A percentile compares a stretch with the other conserved stretches of the same genome.
These are phyloP conservation scores for Anguilla pacifica DNA, from an alignment of 2,797 vertebrate genomes.

Conservation along the genomic window DNA sequence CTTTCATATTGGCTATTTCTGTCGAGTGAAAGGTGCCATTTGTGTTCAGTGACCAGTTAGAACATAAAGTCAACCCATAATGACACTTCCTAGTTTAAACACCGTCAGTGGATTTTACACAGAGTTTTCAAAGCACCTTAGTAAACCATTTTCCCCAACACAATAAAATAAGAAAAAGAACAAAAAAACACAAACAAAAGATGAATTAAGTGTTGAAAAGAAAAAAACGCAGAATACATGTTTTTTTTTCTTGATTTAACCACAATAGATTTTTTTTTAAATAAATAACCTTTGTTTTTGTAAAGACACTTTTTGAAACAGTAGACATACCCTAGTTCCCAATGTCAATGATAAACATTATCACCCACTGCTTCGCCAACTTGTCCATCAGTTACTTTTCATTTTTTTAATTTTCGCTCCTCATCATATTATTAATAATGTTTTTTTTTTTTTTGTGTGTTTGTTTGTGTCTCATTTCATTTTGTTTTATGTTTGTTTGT, in stretches of 20 bases:
- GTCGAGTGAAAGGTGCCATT: neutral
- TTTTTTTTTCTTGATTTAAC: constrained; percentile 92
- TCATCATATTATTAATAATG: constrained; percentile 59
- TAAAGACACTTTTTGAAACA: constrained; percentile 99
- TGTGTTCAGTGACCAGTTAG: constrained; percentile 13
- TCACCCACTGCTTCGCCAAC: constrained; percentile 62
- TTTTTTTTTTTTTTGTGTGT: constrained; percentile 53
- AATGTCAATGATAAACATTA: constrained; percentile 89
- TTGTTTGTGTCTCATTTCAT: constrained; percentile 39
- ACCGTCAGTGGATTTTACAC: constrained; percentile 75
- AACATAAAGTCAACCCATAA: neutral
- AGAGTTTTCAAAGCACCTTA: constrained; percentile 80
- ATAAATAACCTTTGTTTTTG: constrained; percentile 99
- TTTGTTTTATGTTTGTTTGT: constrained; percentile 23
- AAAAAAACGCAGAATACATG: constrained; percentile 88
- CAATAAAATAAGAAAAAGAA: constrained; percentile 52
- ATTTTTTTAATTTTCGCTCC: constrained; percentile 48
- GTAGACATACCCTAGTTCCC: constrained; percentile 96
- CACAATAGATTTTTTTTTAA: constrained; percentile 98
- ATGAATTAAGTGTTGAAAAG: constrained; percentile 83
- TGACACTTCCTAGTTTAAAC: constrained; percentile 34
- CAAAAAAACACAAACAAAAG: constrained; percentile 60
- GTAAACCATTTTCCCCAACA: constrained; percentile 76
- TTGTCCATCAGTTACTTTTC: constrained; percentile 52
- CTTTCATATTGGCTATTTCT: constrained; percentile 34